Conservation (phyloP, 2,888 invertebrate genomes). For the Noctua fimbriata region DNA sequence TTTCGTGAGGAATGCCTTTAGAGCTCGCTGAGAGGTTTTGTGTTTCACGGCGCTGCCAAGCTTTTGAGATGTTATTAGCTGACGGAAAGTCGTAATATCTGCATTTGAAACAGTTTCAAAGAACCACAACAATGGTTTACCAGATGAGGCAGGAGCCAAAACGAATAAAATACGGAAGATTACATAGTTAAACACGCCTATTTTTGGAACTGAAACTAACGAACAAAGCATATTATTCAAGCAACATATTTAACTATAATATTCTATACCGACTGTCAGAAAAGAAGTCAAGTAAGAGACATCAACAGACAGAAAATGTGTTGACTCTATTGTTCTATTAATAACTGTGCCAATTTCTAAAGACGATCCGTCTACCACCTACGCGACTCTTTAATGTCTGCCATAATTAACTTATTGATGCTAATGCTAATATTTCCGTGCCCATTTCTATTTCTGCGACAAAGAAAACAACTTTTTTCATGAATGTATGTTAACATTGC, state of each 20-base stretch:
- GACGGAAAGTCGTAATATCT: constrained; percentile 14
- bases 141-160: constrained; percentile 15
- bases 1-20: constrained; percentile 73
- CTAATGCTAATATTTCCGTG: constrained; percentile 17
- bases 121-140: constrained; percentile 11
- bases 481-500: constrained; percentile 14
- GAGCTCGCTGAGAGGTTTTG: constrained; percentile 66
- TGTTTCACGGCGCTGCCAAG: constrained; percentile 56
- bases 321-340: neutral
- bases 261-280: neutral
- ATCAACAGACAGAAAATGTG: neutral
- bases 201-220: constrained; percentile 13
- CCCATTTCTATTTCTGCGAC: constrained; percentile 17
- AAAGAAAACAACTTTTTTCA: constrained; percentile 12
- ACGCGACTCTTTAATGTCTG: constrained; percentile 8
- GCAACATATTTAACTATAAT: neutral
- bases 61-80: constrained; percentile 58
- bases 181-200: neutral
- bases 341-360: constrained; percentile 20
- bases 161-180: constrained; percentile 19
- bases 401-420: constrained; percentile 16
- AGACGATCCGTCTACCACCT: constrained; percentile 12
- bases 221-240: neutral
- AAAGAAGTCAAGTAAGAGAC: constrained; percentile 4
- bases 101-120: constrained; percentile 26